phyloP scores from a whole-genome alignment of 2,797 vertebrate genomes.

The Borostomias antarcticus region DNA sequence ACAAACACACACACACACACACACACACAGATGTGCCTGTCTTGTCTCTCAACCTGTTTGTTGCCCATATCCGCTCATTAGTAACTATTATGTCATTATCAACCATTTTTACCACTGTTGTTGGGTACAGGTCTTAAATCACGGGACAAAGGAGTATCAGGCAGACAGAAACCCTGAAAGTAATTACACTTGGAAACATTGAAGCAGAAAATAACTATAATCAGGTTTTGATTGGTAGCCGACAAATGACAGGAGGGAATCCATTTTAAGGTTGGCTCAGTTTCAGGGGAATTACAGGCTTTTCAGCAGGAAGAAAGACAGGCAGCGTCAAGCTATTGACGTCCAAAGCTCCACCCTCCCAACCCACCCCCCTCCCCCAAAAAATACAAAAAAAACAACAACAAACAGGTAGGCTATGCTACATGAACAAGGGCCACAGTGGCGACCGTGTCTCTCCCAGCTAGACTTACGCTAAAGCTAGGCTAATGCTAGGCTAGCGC shows the following conservation, averaged over 20 bases:
- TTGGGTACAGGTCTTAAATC: not conserved
- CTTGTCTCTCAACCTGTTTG: not conserved
- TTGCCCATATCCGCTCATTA: not conserved
- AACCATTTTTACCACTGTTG: not conserved
- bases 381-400: too few relatives aligned
- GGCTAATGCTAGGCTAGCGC: too few relatives aligned
- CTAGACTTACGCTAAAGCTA: too few relatives aligned
- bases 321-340: not conserved
- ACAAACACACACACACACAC: not conserved
- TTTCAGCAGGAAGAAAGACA: not conserved
- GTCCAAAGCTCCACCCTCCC: not conserved
- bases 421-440: too few relatives aligned
- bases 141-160: not conserved
- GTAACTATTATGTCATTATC: not conserved
- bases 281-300: constrained; percentile 3
- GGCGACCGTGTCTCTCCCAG: too few relatives aligned
- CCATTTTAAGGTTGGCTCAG: not conserved
- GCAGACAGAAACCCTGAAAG: not conserved
- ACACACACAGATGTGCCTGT: constrained; percentile 11
- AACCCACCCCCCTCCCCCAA: too few relatives aligned
- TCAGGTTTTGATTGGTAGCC: constrained; percentile 11
- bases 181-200: not conserved
- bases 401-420: too few relatives aligned
- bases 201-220: not conserved
- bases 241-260: not conserved